Evolutionary conservation across 35 echinoderm and acorn worm species (phyloP), one percentile per base, ranked within the genome.

Genomic region (Heliocidaris erythrogramma): DNA sequence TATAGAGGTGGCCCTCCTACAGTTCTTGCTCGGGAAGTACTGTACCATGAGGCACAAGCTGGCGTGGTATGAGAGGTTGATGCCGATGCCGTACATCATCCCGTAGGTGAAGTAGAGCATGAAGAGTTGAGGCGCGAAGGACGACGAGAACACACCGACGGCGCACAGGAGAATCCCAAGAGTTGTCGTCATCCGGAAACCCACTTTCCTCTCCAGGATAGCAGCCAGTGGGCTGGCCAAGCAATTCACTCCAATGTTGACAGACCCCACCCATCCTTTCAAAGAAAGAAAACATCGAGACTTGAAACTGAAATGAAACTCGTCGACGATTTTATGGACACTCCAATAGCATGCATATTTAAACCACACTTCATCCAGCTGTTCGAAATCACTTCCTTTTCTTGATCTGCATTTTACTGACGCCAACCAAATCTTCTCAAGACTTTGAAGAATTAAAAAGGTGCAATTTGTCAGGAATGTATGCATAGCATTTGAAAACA

Each of bases 71-170:
- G 93, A 48, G 85, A 96, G 88, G 87, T 94, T 94, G 16, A 85
- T 87, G 13, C 95, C 95, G 11, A 96, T 32, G 18, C 95, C 95
- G 93, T 96, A 96, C 85, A 96, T 32, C 2, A 90, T 16, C 93
- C 95, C 93, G 42, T 94, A 96, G 9, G 95, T 96, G 93, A 96
- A 94, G 95, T 94, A 96, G 49, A 96, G 93, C 30, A 90, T 90
- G 53, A 94, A 94, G 86, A 96, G 95, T 60, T 94, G 93, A 2
- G 95, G 89, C 21, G 85, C 86, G 8, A 96, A 94, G 5, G 95
- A 96, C 4, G 95, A 96, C 9, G 88, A 27, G 31, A 96, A 53
- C 5, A 96, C 48, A 21, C 93, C 93, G 59, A 52, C 53, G 48
- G 93, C 59, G 35, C 85, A 96, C 31, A 89, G 49, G 17, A 91